phyloP scores from a whole-genome alignment of 2,113 vertebrate species.

The Elachura formosa region DNA sequence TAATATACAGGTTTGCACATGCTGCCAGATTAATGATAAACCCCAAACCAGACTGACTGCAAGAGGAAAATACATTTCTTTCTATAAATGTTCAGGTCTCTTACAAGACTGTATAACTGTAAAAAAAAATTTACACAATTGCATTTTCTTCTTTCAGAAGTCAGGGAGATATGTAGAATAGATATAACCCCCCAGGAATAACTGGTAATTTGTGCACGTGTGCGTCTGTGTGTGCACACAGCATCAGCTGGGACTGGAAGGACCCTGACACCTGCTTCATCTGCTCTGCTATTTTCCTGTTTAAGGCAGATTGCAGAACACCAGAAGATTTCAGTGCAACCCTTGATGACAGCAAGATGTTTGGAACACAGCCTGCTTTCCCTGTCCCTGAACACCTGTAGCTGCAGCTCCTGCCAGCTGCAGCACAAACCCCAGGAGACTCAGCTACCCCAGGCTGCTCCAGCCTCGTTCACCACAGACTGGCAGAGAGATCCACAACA shows the following conservation, averaged over 20 bases:
- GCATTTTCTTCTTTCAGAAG: not conserved
- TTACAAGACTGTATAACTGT: not conserved
- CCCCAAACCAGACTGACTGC: not conserved
- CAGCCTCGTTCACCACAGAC: not conserved
- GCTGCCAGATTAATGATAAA: not conserved
- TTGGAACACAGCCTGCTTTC: constrained; percentile 20
- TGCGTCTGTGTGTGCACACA: not conserved
- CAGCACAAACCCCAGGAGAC: constrained; percentile 48
- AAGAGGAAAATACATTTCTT: not conserved
- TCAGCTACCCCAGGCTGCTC: not conserved
- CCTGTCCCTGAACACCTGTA: not conserved
- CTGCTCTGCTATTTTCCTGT: not conserved
- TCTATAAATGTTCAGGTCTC: not conserved
- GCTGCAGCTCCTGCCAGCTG: constrained; percentile 44
- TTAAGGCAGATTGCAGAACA: not conserved
- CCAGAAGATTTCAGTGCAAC: not conserved
- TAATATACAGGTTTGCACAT: not conserved
- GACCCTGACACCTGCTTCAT: not conserved
- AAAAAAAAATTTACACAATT: not conserved
- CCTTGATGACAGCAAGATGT: constrained; percentile 1
- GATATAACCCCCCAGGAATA: not conserved
- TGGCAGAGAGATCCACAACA: not conserved
- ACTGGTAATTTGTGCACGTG: rapidly evolving
- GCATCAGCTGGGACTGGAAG: not conserved
- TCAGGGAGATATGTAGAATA: rapidly evolving